These are phyloP conservation scores for Iguana delicatissima DNA, from an alignment of 2,797 vertebrate species.

Conservation along the genomic window DNA sequence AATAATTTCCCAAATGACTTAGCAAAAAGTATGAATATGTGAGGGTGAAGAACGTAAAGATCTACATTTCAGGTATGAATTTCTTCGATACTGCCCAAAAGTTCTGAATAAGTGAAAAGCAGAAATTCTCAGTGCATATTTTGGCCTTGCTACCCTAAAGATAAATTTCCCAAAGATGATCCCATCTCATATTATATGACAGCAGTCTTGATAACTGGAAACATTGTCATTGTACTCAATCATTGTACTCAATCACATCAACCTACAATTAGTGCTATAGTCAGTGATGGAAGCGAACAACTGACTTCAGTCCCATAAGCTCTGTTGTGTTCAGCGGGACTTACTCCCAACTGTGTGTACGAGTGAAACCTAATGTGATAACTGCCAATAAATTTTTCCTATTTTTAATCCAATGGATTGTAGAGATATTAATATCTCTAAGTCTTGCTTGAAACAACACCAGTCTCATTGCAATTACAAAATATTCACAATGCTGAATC, in stretches of 20 bases:
- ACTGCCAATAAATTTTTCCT: neutral
- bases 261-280: neutral
- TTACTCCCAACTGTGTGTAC: neutral
- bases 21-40: too few relatives aligned
- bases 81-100: neutral
- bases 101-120: neutral
- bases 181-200: neutral
- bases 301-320: neutral
- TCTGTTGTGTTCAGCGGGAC: neutral
- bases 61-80: too few relatives aligned
- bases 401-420: slow-evolving; percentile 20
- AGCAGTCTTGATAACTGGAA: neutral
- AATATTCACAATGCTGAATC: slow-evolving; percentile 55
- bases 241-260: neutral
- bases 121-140: neutral
- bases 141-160: neutral
- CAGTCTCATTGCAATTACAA: slow-evolving; percentile 57
- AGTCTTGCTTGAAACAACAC: slow-evolving; percentile 43
- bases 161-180: neutral
- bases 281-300: neutral
- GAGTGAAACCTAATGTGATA: slow-evolving; percentile 5
- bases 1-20: too few relatives aligned
- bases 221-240: neutral
- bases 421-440: slow-evolving; percentile 48
- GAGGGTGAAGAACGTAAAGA: too few relatives aligned